Conservation (phyloP, 2,888 invertebrate genomes). For the Allygus modestus region DNA sequence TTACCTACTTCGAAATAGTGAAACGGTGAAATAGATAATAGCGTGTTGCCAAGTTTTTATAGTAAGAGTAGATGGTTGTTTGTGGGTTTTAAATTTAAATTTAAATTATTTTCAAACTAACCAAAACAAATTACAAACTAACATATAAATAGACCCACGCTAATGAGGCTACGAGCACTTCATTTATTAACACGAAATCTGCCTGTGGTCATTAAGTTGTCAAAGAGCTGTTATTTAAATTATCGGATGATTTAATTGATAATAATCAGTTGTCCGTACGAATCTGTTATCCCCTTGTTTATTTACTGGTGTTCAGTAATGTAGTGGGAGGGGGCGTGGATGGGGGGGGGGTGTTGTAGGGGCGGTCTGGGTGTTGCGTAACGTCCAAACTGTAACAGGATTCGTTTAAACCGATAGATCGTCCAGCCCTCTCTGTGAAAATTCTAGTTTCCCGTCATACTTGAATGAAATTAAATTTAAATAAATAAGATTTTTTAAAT, state of each 20-base stretch:
- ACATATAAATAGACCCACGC: background rate
- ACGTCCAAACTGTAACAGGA: constrained; percentile 24
- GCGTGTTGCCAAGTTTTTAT: too few relatives aligned
- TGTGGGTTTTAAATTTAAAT: too few relatives aligned
- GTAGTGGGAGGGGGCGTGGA: background rate
- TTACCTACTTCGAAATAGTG: too few relatives aligned
- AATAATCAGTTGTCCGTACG: constrained; percentile 2
- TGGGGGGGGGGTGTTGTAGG: background rate
- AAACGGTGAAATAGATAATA: too few relatives aligned
- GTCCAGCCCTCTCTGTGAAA: background rate
- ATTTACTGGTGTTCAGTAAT: background rate
- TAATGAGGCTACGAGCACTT: background rate
- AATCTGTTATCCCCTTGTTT: background rate
- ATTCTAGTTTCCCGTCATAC: background rate
- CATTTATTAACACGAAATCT: background rate
- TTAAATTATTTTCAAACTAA: too few relatives aligned
- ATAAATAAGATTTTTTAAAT: too few relatives aligned
- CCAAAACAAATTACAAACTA: too few relatives aligned
- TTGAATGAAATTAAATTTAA: too few relatives aligned
- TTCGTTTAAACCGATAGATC: constrained; percentile 27
- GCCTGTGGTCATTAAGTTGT: constrained; percentile 1
- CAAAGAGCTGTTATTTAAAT: constrained; percentile 18
- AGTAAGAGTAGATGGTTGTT: too few relatives aligned
- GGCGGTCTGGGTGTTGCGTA: constrained; percentile 14
- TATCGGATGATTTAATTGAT: constrained; percentile 25